A percentile compares a stretch with the other conserved stretches of the same genome.
These are phyloP conservation scores for Pollenia labialis DNA, from an alignment of 2,888 invertebrate genomes.

Conservation along the genomic window DNA sequence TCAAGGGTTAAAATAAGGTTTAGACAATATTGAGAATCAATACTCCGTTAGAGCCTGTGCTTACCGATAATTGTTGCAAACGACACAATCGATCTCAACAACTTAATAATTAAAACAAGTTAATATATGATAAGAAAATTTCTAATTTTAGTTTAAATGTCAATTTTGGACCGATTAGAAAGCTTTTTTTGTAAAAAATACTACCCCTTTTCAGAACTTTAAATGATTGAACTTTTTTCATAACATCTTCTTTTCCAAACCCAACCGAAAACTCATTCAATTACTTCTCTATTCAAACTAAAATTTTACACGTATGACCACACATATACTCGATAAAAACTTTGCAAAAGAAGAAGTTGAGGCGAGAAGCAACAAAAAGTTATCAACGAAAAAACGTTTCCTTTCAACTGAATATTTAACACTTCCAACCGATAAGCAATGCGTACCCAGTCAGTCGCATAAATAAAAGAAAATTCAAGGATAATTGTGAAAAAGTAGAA, in stretches of 20 bases:
- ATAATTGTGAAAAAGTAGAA: conserved; percentile 35
- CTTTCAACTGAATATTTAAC: conserved; percentile 69
- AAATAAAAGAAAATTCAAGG: conserved; percentile 58
- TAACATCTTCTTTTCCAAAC: neutral
- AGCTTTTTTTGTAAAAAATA: no score
- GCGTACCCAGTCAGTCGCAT: conserved; percentile 59
- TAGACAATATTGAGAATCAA: no score
- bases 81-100: no score
- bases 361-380: conserved; percentile 3
- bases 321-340: conserved; percentile 29
- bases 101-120: no score
- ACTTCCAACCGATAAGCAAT: conserved; percentile 55
- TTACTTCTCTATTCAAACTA: neutral
- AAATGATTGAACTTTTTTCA: no score
- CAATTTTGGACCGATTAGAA: no score
- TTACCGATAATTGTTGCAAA: no score
- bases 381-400: conserved; percentile 52
- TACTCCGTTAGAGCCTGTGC: no score
- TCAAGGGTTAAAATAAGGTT: no score
- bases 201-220: no score
- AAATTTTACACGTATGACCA: conserved; percentile 43
- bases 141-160: no score
- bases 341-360: conserved; percentile 10
- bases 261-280: conserved; percentile 13
- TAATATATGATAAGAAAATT: no score